Percentiles rank a stretch among this genome's conserved stretches.
Conservation (phyloP, 2,888 invertebrate species). For the Tenthredo amoena region DNA sequence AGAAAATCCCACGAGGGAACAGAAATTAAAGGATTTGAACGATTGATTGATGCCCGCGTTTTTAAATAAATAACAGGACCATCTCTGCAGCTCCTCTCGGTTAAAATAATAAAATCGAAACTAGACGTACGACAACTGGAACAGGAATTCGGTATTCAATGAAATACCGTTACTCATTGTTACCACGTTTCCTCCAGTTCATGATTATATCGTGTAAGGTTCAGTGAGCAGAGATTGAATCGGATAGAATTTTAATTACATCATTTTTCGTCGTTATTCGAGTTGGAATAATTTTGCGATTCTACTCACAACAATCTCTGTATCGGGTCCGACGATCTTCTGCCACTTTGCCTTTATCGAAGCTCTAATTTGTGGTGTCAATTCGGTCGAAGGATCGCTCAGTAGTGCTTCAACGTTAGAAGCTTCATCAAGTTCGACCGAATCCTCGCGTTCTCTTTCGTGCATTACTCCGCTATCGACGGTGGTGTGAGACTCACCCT, state of each 20-base stretch:
- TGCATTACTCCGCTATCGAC: conserved; percentile 82
- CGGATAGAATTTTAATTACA: background rate
- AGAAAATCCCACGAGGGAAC: no score
- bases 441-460: conserved; percentile 81
- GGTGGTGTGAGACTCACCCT: conserved; percentile 89
- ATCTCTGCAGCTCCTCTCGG: background rate
- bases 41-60: no score
- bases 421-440: conserved; percentile 84
- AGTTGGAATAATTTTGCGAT: background rate
- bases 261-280: background rate
- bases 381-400: conserved; percentile 76
- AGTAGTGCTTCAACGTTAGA: conserved; percentile 75
- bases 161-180: conserved; percentile 43
- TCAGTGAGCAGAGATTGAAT: conserved; percentile 24
- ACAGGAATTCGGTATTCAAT: conserved; percentile 21
- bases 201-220: conserved; percentile 3
- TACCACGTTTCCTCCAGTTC: background rate
- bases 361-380: conserved; percentile 85
- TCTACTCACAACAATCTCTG: conserved; percentile 89
- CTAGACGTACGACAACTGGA: background rate
- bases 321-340: conserved; percentile 87
- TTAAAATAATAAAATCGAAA: conserved; percentile 1
- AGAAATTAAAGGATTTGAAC: conserved; percentile 55
- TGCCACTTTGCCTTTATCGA: conserved; percentile 91
- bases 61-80: background rate